Evolutionary conservation across 2,888 invertebrate genomes (phyloP).

Genomic region (Suillia variegata): DNA sequence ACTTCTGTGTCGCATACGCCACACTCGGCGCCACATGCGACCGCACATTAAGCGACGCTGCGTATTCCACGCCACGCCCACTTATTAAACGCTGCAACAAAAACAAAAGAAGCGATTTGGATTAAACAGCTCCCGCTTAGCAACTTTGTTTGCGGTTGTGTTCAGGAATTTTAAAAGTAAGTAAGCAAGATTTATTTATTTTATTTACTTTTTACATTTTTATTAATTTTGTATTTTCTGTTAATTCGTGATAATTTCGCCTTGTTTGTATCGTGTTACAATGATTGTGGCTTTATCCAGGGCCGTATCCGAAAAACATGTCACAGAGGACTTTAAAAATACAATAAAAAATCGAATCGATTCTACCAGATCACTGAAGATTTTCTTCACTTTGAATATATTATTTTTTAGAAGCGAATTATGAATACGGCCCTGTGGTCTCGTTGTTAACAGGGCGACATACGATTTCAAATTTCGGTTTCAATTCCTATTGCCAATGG

Average conservation of each 20-base stretch:
- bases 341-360: too few relatives aligned
- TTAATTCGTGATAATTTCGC: not conserved
- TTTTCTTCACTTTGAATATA: too few relatives aligned
- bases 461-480: too few relatives aligned
- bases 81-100: not conserved
- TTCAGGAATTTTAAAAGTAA: not conserved
- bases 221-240: not conserved
- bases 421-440: too few relatives aligned
- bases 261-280: not conserved
- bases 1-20: not conserved
- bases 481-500: too few relatives aligned
- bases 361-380: too few relatives aligned
- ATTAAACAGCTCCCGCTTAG: too few relatives aligned
- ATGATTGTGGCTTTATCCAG: not conserved
- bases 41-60: not conserved
- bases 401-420: too few relatives aligned
- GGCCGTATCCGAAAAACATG: not conserved
- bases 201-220: not conserved
- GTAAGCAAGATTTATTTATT: too few relatives aligned
- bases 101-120: not conserved
- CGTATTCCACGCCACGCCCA: not conserved
- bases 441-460: too few relatives aligned
- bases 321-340: too few relatives aligned
- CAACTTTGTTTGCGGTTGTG: slow-evolving; percentile 3
- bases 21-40: not conserved